Evolutionary conservation across 2,888 invertebrate species (phyloP), one percentile per base, ranked within the genome.

Genomic region (Oligia strigilis): DNA sequence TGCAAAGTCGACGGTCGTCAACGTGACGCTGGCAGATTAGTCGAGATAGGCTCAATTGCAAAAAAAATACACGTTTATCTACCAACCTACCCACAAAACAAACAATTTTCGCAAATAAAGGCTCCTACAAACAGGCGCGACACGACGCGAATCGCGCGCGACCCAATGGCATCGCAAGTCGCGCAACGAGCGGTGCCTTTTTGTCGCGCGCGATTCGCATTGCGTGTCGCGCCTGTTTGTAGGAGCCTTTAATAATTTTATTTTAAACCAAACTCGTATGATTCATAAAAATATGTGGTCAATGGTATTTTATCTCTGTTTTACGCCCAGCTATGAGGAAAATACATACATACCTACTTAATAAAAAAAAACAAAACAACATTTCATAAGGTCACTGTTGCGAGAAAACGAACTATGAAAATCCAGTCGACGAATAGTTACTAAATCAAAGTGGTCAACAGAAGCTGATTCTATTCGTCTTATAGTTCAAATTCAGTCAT

Each of bases 401-500:
- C 1, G 19, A 49, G n/a, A 43, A 75, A 40, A 60, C 19, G 9
- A 23, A 55, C 23, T n/a, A 36, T 11, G 19, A 64, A 62, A 43
- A 36, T 71, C 43, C n/a, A 40, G 11, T 52, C 23, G 19, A 43
- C 58, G 19, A 0, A 40, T 36, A 36, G 2, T 4, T 40, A 58
- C 9, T 23, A 46, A 75, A 64, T 49, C 66, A 70, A 60, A 67
- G n/a, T 49, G 19, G 19, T 72, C n/a, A 40, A 72, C 66, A 74
- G 58, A 14, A 67, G 40, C 64, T 87, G 87, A 77, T 66, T 49
- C 49, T 60, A 49, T n/a, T 29, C 43, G 74, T 66, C 58, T 52
- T 79, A 40, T 14, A 49, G 60, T 49, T 80, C 66, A 85, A 49
- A 65, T 49, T 77, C 66, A 85, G 85, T 85, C 65, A 13, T 60